Evolutionary conservation across 2,113 vertebrate species (phyloP), one percentile per base, ranked within the genome.

Genomic region (Nyctereutes procyonoides): DNA sequence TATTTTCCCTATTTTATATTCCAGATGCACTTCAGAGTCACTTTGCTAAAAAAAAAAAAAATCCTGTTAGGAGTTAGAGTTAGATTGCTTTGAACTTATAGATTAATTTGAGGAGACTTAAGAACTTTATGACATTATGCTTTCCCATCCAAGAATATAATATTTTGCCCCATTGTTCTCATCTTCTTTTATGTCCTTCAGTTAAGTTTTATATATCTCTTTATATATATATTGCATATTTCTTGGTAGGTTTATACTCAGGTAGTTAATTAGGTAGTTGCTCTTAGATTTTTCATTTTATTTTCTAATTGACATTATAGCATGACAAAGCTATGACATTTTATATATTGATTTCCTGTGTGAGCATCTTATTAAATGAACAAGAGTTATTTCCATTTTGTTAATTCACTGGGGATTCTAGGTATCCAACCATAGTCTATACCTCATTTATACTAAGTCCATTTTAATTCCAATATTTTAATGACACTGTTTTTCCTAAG

Each of bases 1-100:
- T 77, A 53, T 95, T 94, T 95, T 86, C 83, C 10, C 10, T 43
- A 90, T 38, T 79, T 88, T 95, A 73, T 67, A 67, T 96, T 84
- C 28, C 20, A 74, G 28, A 71, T 38, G 12, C 81, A 77, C 28
- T 81, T 96, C 38, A 88, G 58, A 88, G 60, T 65, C 38, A 69
- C 22, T 88, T 83, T 91, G 24, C 30, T 51, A 80, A 35, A 48
- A 51, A 90, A 5, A 71, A 94, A 88, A 85, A 53, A 38, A 65
- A 32, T 65, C 60, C 32, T 73, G 2, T 93, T 89, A 65, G 62
- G 11, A 92, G 24, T 69, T 83, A 12, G 1, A 90, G 2, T 74
- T 38, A 26, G 0, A 84, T 69, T 90, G n/a, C 22, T 94, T 87
- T 74, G 32, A 74, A 87, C 30, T n/a, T n/a, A 58, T 0, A 56